Base-by-base conservation (phyloP, 2,113 vertebrate genomes). In the Istiophorus platypterus region DNA sequence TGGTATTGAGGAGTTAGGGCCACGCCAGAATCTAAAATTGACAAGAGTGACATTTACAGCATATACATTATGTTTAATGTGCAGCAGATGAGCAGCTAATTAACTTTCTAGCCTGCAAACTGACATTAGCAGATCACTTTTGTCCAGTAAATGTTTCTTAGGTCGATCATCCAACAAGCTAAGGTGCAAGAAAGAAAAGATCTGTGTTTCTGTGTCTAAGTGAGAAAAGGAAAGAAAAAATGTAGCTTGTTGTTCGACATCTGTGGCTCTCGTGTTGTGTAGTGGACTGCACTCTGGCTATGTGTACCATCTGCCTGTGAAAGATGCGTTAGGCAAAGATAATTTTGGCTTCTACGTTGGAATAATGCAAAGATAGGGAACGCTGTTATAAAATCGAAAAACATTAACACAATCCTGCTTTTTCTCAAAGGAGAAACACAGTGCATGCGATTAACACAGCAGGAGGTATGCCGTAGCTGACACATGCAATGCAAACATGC, bases 111-210 rank as follows among this genome's bases (percentile, higher is more conserved):
- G 59, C 26, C 41, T 65, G 29, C 24, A 42, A 64, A 56, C 4
- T 26, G 15, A 31, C 2, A 9, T 39, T 12, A n/a, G 59, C 13
- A 22, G 9, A 15, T 24, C 24, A 41, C 14, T 31, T 72, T 51
- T 39, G 17, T 5, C 26, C 9, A 1, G 24, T 39, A 18, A 69
- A 41, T 11, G 24, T 59, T 37, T 63, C 26, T 72, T 52, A 34
- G 22, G 41, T 24, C 22, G 26, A 34, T 58, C 51, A 63, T 24
- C 47, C 51, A 56, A 65, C 26, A 57, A 80, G n/a, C 51, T n/a
- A 2, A 29, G 27, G 41, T 34, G 42, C 20, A 80, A n/a, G 31
- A 59, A 10, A 8, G 20, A 9, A 4, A 26, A 24, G 29, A 41
- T 14, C 27, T 34, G 15, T 69, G 27, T 66, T 22, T 18, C 39